These are phyloP conservation scores for Aegypius monachus DNA, from an alignment of 2,113 vertebrate species.

Conservation along the genomic window DNA sequence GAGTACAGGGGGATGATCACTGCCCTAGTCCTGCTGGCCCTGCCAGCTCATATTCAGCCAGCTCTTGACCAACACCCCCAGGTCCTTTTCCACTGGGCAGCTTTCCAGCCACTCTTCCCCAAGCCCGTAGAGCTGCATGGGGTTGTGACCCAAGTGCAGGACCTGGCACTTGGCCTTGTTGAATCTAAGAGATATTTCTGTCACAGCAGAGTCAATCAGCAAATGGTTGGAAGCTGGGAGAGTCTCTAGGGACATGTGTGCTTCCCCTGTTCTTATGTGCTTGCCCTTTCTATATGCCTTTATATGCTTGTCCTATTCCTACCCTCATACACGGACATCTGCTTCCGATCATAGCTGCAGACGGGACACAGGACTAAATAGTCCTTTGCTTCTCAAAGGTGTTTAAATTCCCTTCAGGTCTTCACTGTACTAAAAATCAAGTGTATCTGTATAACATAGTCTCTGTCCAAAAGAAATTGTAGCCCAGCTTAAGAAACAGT, in stretches of 20 bases:
- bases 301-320: not conserved
- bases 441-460: not conserved
- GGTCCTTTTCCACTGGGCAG: accelerated
- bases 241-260: not conserved
- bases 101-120: not conserved
- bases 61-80: accelerated
- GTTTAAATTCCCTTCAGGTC: not conserved
- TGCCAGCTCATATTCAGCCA: accelerated
- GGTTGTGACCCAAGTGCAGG: not conserved
- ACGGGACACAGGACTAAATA: not conserved
- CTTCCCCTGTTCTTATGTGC: not conserved
- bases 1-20: accelerated
- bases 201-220: not conserved
- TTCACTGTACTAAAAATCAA: not conserved
- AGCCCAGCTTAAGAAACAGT: not conserved
- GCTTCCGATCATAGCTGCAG: not conserved
- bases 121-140: accelerated
- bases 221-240: not conserved
- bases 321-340: not conserved
- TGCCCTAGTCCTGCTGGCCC: not conserved
- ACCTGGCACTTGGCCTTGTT: accelerated
- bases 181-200: not conserved
- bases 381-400: not conserved
- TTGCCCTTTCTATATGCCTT: not conserved
- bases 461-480: not conserved